Evolutionary conservation across 2,113 vertebrate species (phyloP).

Genomic region (Corythornis vintsioides): DNA sequence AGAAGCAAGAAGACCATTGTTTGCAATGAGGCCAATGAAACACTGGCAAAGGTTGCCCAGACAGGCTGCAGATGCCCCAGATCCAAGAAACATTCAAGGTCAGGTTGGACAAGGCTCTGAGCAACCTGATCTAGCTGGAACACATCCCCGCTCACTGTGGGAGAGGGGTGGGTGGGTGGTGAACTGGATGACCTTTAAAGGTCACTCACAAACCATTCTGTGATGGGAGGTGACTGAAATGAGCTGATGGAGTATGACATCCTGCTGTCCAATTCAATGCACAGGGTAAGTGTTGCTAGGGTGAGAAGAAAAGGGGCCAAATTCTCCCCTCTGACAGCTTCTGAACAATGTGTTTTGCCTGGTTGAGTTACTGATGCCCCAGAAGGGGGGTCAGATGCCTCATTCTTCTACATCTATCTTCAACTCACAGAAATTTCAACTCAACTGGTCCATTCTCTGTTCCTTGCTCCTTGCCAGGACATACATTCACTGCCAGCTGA

Average conservation of each 20-base stretch:
- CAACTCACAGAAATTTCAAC: neutral
- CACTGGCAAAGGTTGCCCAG: neutral
- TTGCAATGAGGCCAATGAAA: neutral
- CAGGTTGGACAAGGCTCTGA: neutral
- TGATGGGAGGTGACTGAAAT: constrained; percentile 50
- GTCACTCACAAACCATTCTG: neutral
- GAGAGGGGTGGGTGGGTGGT: too few relatives aligned
- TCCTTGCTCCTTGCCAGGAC: neutral
- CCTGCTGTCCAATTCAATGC: constrained; percentile 51
- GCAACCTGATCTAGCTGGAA: too few relatives aligned
- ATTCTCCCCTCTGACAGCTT: constrained; percentile 34
- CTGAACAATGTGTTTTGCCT: constrained; percentile 28
- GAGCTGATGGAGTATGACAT: neutral
- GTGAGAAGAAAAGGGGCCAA: neutral
- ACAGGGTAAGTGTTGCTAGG: constrained; percentile 27
- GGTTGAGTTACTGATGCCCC: neutral
- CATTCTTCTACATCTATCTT: neutral
- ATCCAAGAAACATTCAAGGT: neutral
- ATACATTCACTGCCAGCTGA: neutral
- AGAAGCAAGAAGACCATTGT: neutral
- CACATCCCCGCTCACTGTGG: too few relatives aligned
- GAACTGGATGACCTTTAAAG: neutral
- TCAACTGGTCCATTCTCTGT: neutral
- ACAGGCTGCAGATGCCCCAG: neutral
- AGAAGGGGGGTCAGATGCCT: neutral